phyloP scores from a whole-genome alignment of 2,113 vertebrate species.

The Cercopithecus mona region DNA sequence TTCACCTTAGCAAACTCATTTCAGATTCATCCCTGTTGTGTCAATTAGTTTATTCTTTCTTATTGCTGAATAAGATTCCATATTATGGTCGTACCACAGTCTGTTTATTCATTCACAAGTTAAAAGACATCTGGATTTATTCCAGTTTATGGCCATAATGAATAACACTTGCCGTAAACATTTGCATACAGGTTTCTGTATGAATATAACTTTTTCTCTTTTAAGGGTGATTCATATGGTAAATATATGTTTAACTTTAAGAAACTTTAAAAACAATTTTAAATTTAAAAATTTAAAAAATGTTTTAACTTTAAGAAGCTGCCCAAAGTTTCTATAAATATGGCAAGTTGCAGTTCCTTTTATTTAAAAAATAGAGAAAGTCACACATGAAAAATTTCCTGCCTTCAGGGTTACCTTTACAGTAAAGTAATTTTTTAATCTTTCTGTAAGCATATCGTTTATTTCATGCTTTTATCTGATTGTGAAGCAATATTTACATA shows the following conservation, averaged over 20 bases:
- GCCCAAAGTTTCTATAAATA: neutral
- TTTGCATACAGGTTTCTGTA: neutral
- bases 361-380: neutral
- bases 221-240: neutral
- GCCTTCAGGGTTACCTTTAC: neutral
- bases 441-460: conserved; percentile 33
- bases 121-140: neutral
- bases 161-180: neutral
- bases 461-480: conserved; percentile 45
- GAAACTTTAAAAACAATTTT: neutral
- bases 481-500: conserved; percentile 17
- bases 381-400: neutral
- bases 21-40: neutral
- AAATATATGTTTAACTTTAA: neutral
- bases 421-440: neutral
- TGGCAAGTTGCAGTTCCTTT: neutral
- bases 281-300: neutral
- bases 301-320: neutral
- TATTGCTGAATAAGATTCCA: neutral
- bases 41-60: neutral
- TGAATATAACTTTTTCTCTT: neutral
- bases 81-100: neutral
- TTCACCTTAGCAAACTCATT: neutral
- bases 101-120: neutral
- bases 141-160: neutral